Conservation (phyloP, 2,797 vertebrate genomes). For the Chiloscyllium punctatum region DNA sequence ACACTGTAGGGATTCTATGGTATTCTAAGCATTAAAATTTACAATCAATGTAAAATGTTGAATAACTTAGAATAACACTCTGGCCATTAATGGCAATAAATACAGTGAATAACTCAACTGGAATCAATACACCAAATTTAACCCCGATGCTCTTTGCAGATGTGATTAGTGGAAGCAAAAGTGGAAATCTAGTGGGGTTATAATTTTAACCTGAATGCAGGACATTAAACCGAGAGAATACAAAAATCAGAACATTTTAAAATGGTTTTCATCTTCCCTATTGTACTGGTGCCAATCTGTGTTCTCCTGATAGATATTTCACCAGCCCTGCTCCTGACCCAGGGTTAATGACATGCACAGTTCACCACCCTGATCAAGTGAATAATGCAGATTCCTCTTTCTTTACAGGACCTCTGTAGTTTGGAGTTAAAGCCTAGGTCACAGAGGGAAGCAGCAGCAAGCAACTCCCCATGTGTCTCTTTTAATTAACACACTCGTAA, state of each 20-base stretch:
- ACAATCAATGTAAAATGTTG: background rate
- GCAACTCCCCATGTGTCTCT: slow-evolving; percentile 43
- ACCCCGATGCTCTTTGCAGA: background rate
- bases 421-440: background rate
- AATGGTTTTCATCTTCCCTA: background rate
- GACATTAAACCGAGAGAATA: slow-evolving; percentile 5
- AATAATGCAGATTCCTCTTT: slow-evolving; percentile 12
- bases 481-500: slow-evolving; percentile 55
- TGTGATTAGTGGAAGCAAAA: background rate
- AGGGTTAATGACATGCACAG: slow-evolving; percentile 29
- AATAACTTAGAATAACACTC: background rate
- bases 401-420: slow-evolving; percentile 1
- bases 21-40: background rate
- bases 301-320: slow-evolving; percentile 3
- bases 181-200: background rate
- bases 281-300: slow-evolving; percentile 7
- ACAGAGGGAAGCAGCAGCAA: slow-evolving; percentile 32
- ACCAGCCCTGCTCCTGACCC: slow-evolving; percentile 12
- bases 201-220: background rate
- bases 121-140: slow-evolving; percentile 29
- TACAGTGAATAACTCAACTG: background rate
- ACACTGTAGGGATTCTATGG: too few species aligned
- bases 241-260: background rate
- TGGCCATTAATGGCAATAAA: background rate
- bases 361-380: background rate